A percentile compares a stretch with the other conserved stretches of the same genome.
Conservation (phyloP, 2,113 vertebrate genomes). For the Tautogolabrus adspersus region DNA sequence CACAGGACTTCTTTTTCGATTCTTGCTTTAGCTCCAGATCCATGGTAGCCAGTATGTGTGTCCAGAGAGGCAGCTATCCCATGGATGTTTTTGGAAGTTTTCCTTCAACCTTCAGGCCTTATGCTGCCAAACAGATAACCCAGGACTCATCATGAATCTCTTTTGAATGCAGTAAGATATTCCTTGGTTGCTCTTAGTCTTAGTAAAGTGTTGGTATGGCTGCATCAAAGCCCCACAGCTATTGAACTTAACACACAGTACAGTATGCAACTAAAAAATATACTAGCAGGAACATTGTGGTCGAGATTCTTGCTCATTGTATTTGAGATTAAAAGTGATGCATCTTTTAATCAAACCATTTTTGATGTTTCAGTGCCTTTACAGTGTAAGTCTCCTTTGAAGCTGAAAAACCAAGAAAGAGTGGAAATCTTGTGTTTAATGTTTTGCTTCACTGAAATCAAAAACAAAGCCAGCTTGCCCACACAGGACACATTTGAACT, state of each 20-base stretch:
- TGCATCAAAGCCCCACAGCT: slow-evolving; percentile 24
- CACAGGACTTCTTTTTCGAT: not conserved
- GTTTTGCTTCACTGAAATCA: not conserved
- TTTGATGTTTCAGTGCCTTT: not conserved
- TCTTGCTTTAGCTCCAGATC: slow-evolving; percentile 8
- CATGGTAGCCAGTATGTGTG: not conserved
- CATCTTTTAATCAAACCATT: not conserved
- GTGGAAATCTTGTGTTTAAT: not conserved
- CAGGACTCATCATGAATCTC: slow-evolving; percentile 49
- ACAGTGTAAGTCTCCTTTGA: not conserved
- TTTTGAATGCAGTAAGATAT: slow-evolving; percentile 24
- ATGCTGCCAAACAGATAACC: slow-evolving; percentile 33
- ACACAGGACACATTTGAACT: slow-evolving; percentile 11
- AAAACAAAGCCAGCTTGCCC: slow-evolving; percentile 7
- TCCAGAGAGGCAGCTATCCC: slow-evolving; percentile 49
- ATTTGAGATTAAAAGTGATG: not conserved
- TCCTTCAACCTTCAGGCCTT: not conserved
- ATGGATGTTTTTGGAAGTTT: slow-evolving; percentile 54
- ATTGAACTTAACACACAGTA: not conserved
- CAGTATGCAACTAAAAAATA: slow-evolving; percentile 31
- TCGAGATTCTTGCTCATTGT: not conserved
- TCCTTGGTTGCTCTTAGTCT: slow-evolving; percentile 30
- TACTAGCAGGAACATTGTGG: not conserved
- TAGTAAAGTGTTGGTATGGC: slow-evolving; percentile 26
- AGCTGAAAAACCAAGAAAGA: not conserved